Evolutionary conservation across 2,888 invertebrate species (phyloP).

Genomic region (Rotaria socialis): DNA sequence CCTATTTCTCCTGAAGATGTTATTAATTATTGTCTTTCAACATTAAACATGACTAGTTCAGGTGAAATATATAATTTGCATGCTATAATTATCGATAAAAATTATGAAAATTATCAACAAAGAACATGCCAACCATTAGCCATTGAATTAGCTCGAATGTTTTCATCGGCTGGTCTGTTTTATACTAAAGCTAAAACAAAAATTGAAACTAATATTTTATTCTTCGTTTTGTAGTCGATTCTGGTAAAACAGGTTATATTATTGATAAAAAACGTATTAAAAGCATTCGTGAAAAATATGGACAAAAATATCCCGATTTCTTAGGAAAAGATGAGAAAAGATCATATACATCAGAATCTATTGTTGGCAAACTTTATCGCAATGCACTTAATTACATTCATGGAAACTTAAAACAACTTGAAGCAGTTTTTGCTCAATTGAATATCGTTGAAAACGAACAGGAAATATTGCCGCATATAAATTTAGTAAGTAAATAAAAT

Average conservation of each 20-base stretch:
- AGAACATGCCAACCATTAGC: slow-evolving; percentile 5
- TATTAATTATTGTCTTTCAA: not conserved
- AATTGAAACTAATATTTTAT: too few species aligned
- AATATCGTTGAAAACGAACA: not conserved
- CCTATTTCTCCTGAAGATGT: slow-evolving; percentile 8
- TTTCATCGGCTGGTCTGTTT: not conserved
- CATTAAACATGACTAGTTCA: not conserved
- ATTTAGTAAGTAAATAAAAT: too few species aligned
- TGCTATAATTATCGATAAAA: not conserved
- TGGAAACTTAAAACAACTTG: not conserved
- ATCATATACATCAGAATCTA: not conserved
- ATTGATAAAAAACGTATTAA: slow-evolving; percentile 21
- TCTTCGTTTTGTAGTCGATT: not conserved
- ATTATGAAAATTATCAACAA: not conserved
- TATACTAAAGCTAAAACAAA: not conserved
- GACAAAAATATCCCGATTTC: slow-evolving; percentile 22
- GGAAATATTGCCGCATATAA: too few species aligned
- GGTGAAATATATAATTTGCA: slow-evolving; percentile 32
- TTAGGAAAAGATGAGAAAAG: not conserved
- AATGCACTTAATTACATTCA: not conserved
- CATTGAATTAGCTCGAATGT: slow-evolving; percentile 30
- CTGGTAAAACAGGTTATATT: not conserved
- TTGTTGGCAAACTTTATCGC: not conserved
- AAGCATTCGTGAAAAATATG: not conserved
- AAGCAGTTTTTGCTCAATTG: not conserved